Base-by-base conservation (phyloP, 2,888 invertebrate genomes). In the Papilio gigon region DNA sequence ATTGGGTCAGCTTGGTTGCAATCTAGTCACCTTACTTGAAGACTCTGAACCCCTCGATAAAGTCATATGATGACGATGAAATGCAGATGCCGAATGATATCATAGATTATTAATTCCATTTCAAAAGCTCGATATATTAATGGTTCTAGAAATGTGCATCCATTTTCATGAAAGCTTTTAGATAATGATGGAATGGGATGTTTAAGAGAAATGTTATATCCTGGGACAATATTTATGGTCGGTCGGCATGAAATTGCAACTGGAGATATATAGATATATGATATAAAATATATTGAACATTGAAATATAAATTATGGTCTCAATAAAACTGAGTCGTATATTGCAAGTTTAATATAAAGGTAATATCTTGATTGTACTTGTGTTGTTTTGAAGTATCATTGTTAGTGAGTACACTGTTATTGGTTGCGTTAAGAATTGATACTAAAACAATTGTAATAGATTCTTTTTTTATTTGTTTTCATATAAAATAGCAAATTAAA, bases 161-260 rank as follows among this genome's bases (percentile, higher is more conserved):
- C 1, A 50, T 25, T 50, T 25, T 25, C 47, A 12, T 56, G 30
- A 30, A 17, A 56, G 53, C 53, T 56, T 56, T 56, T 56, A 30
- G 53, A 56, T 56, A 56, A 30, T 56, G 53, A 56, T 30, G 30
- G 17, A 56, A 56, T 9, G 17, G 25, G n/a, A 11, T 17, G 9
- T 56, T 56, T 30, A 17, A 56, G 53, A 56, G 53, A 56, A 56
- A 56, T 56, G 9, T 8, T 42, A 17, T 30, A 56, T 56, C 53
- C 17, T 56, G 17, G 30, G 53, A 56, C 53, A 56, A 56, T 56
- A 56, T 56, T 56, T 56, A 56, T 30, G 53, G 8, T 30, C 53
- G 30, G 30, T 11, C 30, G 30, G 30, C 53, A 56, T 56, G 30
- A 56, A 56, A 56, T 56, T 56, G 30, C 30, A 30, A 30, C 17